Evolutionary conservation across 1,140 invertebrate genomes (phyloP).

Genomic region (Drosophila arizonae): DNA sequence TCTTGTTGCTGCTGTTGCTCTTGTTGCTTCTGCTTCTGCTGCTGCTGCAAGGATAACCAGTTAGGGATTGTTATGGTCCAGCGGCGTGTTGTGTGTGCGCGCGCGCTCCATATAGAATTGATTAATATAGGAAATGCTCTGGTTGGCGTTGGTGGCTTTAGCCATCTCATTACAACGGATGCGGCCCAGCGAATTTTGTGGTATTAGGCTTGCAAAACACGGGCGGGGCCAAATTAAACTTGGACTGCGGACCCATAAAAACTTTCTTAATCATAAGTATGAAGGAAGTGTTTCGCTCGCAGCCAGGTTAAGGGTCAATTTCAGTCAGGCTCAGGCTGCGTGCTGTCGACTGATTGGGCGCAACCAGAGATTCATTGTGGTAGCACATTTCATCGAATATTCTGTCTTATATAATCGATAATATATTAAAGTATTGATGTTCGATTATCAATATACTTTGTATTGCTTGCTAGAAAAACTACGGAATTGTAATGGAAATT

Average conservation of each 20-base stretch:
- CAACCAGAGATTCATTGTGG: constrained; percentile 29
- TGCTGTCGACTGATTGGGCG: not conserved
- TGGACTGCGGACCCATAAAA: constrained; percentile 38
- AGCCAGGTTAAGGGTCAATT: constrained; percentile 43
- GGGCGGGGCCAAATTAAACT: constrained; percentile 39
- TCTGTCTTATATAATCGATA: not conserved
- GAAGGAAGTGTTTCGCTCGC: constrained; percentile 32
- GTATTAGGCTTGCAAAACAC: constrained; percentile 46
- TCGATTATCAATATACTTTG: not conserved
- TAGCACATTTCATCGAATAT: constrained; percentile 7
- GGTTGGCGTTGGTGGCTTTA: constrained; percentile 32
- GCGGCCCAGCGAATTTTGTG: constrained; percentile 56
- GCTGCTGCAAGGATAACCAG: constrained; percentile 65
- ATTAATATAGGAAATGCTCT: constrained; percentile 64
- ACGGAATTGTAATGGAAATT: too few relatives aligned
- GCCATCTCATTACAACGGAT: constrained; percentile 65
- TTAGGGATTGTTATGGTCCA: constrained; percentile 58
- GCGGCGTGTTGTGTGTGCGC: constrained; percentile 8
- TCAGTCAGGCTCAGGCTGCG: not conserved
- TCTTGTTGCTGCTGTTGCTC: constrained; percentile 21
- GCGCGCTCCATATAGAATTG: constrained; percentile 75
- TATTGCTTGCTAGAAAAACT: too few relatives aligned
- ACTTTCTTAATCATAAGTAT: constrained; percentile 67
- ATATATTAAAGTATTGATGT: not conserved
- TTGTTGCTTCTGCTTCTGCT: constrained; percentile 1